Percentiles rank a stretch among this genome's conserved stretches.
Evolutionary conservation across 2,888 invertebrate species (phyloP).

Genomic region (Campaea margaritaria): DNA sequence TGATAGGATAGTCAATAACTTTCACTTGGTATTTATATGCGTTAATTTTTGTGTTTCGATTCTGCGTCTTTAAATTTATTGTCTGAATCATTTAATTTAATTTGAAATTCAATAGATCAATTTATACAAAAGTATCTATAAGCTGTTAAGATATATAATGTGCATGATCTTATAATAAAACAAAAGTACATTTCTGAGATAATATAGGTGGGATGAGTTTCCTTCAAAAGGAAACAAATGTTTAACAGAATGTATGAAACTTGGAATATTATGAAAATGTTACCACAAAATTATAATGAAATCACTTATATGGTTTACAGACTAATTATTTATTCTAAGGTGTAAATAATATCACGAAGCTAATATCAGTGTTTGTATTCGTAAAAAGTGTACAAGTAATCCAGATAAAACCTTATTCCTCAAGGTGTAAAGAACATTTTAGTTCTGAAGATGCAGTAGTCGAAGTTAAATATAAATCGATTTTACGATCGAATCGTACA

Average conservation of each 20-base stretch:
- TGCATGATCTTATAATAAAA: not conserved
- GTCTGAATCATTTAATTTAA: not conserved
- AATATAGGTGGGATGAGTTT: slow-evolving; percentile 10
- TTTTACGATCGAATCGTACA: too few relatives aligned
- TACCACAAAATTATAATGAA: not conserved
- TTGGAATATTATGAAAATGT: slow-evolving; percentile 2
- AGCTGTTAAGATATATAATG: not conserved
- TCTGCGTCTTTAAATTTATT: too few relatives aligned
- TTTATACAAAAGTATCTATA: not conserved
- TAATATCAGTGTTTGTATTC: too few relatives aligned
- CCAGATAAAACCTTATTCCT: not conserved
- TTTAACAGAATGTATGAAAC: slow-evolving; percentile 1
- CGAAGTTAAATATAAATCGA: too few relatives aligned
- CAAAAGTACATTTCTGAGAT: not conserved
- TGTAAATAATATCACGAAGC: too few relatives aligned
- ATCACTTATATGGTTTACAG: not conserved
- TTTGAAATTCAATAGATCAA: not conserved
- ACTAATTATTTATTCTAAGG: not conserved
- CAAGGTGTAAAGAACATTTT: too few relatives aligned
- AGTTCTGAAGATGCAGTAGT: too few relatives aligned
- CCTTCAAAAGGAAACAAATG: slow-evolving; percentile 1
- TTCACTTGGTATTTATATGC: too few relatives aligned
- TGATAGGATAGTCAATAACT: too few relatives aligned
- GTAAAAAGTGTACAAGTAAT: not conserved
- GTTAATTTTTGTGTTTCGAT: too few relatives aligned